A percentile compares a stretch with the other conserved stretches of the same genome.
phyloP scores from a whole-genome alignment of 2,113 vertebrate species.

The Microcebus lehilahytsara region DNA sequence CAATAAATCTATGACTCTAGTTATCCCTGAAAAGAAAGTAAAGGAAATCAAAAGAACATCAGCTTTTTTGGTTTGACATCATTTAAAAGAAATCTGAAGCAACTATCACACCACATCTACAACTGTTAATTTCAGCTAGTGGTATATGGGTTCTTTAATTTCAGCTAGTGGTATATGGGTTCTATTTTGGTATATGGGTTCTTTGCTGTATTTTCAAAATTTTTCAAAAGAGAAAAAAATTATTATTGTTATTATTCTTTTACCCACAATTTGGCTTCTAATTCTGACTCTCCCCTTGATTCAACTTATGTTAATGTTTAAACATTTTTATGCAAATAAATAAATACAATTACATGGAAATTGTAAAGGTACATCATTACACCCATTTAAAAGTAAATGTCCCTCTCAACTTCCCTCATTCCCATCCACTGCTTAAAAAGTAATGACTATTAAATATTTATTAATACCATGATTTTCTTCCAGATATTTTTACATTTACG shows the following conservation, averaged over 20 bases:
- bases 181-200: background rate
- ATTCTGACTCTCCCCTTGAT: background rate
- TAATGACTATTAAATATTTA: background rate
- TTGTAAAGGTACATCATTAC: background rate
- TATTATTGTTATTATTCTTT: background rate
- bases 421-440: background rate
- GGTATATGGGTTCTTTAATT: background rate
- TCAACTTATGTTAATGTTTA: background rate
- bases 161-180: background rate
- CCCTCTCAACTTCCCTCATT: background rate
- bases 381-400: background rate
- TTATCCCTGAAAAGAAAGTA: background rate
- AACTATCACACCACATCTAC: background rate
- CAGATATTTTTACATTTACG: background rate
- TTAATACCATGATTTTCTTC: background rate
- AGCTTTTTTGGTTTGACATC: background rate
- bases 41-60: background rate
- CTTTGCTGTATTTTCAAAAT: background rate
- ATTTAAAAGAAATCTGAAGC: constrained; percentile 19
- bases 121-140: background rate
- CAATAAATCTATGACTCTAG: background rate
- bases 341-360: background rate
- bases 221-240: background rate
- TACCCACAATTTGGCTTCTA: background rate
- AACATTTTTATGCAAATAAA: background rate